Conservation (phyloP, 2,113 vertebrate species). For the Podarcis muralis region DNA sequence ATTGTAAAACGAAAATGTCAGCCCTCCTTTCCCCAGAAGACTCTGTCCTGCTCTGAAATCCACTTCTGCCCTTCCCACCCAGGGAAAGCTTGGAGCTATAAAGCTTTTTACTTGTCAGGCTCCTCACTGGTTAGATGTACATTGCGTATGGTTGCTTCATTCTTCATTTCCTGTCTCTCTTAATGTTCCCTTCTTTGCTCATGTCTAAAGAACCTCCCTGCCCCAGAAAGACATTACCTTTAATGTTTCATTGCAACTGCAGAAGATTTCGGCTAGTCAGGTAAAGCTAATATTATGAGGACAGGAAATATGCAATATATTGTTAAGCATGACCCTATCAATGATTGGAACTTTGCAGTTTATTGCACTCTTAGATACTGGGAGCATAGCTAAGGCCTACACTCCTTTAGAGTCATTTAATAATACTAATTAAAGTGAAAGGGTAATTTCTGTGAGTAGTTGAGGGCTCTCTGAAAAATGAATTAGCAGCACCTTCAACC, state of each 20-base stretch:
- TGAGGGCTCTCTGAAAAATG: too few relatives aligned
- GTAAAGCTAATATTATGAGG: background rate
- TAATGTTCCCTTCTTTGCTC: background rate
- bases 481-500: too few relatives aligned
- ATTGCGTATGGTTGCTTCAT: background rate
- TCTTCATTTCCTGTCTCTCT: background rate
- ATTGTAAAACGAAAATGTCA: background rate
- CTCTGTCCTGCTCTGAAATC: background rate
- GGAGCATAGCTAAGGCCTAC: too few relatives aligned
- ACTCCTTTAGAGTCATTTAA: too few relatives aligned
- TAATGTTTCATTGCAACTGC: background rate
- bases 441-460: too few relatives aligned
- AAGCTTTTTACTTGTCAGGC: conserved; percentile 4
- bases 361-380: background rate
- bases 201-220: background rate
- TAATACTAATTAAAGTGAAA: too few relatives aligned
- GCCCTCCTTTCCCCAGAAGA: background rate
- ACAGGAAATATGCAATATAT: background rate
- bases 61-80: background rate
- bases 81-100: conserved; percentile 3
- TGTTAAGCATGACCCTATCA: background rate
- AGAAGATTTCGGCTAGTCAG: background rate
- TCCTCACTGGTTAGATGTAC: background rate
- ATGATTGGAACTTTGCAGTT: background rate
- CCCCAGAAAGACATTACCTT: background rate